Base-by-base conservation (phyloP, 2,797 vertebrate genomes). In the Rallus crepitans region DNA sequence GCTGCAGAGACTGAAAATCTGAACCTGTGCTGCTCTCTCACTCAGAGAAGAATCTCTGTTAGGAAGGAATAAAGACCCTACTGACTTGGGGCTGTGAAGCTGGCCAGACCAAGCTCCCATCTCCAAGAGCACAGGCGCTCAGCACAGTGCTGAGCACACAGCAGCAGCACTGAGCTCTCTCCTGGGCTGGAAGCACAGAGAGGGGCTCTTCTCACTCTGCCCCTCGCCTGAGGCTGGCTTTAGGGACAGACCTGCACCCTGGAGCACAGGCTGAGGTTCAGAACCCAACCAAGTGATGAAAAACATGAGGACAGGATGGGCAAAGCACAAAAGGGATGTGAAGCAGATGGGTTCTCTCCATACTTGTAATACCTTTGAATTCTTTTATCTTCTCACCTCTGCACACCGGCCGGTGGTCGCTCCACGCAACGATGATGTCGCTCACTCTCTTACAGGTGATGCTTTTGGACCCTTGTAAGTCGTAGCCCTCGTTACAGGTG, bases 371-470 rank as follows among this genome's bases (percentile, higher is more conserved):
- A 9, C 9, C 3, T 0, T 6, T 0, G 12, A 8, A 30, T 11
- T 16, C 17, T 21, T 28, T 33, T n/a, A 21, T 15, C 47, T 53
- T 31, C 94, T 98, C 98, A 99, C 99, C 99, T 99, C 99, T 98
- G 98, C 99, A 99, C 93, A 99, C 99, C 0, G 99, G 99, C 81
- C 99, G 98, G 94, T 99, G 99, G 95, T 99, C 99, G 40, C 99
- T 99, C 99, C 99, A 99, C 30, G 99, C 99, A 3, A 99, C 99
- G 31, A 99, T 99, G 96, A 99, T 99, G 98, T 99, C 99, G 5
- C 99, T 99, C 96, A 99, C 99, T 88, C 99, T 97, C 98, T 99
- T 99, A 82, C 99, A 99, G 97, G 98, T 99, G 98, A 99, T 99
- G 98, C 99, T 99, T 97, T 99, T 99, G 86, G 99, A 99, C 64